Evolutionary conservation across 35 echinoderm and acorn worm genomes (phyloP).

Genomic region (Stichopus chloronotus): DNA sequence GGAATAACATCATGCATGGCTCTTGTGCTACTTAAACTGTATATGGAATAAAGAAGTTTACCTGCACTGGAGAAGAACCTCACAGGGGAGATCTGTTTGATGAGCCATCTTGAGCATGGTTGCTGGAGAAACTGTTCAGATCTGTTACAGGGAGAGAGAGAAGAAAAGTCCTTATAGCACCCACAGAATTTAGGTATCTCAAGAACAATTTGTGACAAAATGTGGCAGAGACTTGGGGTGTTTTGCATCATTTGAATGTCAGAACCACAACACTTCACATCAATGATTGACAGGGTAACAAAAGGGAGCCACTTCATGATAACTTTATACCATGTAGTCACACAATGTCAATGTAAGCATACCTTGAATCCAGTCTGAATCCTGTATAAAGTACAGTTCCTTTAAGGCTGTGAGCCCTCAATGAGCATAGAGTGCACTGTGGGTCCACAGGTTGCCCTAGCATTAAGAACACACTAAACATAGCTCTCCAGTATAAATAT

Average conservation of each 20-base stretch:
- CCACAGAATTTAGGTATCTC: background rate
- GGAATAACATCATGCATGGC: too few relatives aligned
- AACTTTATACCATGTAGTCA: background rate
- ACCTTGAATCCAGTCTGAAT: too few relatives aligned
- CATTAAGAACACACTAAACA: too few relatives aligned
- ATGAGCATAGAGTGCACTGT: too few relatives aligned
- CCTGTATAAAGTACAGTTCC: too few relatives aligned
- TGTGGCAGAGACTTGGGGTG: background rate
- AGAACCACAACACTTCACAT: background rate
- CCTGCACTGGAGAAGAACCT: slow-evolving; percentile 24
- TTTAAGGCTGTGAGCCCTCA: too few relatives aligned
- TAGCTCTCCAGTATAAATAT: too few relatives aligned
- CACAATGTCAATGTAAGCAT: background rate
- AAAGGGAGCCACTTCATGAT: background rate
- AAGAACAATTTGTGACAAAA: background rate
- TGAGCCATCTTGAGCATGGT: background rate
- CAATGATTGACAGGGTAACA: background rate
- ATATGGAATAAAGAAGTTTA: background rate
- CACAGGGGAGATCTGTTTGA: background rate
- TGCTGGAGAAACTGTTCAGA: slow-evolving; percentile 21
- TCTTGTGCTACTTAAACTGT: too few relatives aligned
- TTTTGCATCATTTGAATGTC: background rate
- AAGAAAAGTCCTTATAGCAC: background rate
- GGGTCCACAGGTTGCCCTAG: too few relatives aligned
- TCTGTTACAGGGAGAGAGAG: background rate